Percentiles rank a stretch among this genome's conserved stretches.
Evolutionary conservation across 2,888 invertebrate genomes (phyloP).

Genomic region (Harpalus rufipes): DNA sequence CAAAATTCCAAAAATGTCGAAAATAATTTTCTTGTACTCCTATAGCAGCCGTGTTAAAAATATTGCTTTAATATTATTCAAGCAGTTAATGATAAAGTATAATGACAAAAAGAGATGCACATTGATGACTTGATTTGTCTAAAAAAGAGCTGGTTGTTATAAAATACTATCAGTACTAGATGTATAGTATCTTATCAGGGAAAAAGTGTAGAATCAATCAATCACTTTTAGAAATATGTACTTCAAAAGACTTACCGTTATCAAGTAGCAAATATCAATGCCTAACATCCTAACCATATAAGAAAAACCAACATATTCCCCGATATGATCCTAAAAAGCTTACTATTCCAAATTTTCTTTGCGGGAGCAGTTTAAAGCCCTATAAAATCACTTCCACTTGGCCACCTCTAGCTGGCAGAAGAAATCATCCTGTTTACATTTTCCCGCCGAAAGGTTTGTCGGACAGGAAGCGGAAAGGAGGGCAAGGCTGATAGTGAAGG

Average conservation of each 20-base stretch:
- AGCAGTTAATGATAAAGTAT: no score
- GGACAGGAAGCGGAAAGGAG: not conserved
- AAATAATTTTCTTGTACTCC: no score
- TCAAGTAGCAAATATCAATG: not conserved
- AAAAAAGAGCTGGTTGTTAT: no score
- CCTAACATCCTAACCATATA: not conserved
- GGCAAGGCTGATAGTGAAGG: not conserved
- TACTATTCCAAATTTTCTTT: not conserved
- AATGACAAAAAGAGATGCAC: no score
- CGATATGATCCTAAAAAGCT: not conserved
- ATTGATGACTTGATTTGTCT: no score
- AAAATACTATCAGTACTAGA: no score
- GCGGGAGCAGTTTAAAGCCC: constrained; percentile 1
- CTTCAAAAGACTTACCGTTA: not conserved
- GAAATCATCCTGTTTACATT: constrained; percentile 2
- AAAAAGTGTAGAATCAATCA: no score
- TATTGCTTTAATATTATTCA: no score
- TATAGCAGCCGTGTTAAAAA: no score
- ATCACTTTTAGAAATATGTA: no score
- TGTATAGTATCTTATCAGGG: no score
- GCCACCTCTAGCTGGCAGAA: not conserved
- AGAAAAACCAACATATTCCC: not conserved
- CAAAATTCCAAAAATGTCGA: no score
- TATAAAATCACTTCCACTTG: constrained; percentile 6
- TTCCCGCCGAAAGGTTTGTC: not conserved